These are phyloP conservation scores for Nasonia longicornis DNA, from an alignment of 1,140 invertebrate genomes.

Conservation along the genomic window DNA sequence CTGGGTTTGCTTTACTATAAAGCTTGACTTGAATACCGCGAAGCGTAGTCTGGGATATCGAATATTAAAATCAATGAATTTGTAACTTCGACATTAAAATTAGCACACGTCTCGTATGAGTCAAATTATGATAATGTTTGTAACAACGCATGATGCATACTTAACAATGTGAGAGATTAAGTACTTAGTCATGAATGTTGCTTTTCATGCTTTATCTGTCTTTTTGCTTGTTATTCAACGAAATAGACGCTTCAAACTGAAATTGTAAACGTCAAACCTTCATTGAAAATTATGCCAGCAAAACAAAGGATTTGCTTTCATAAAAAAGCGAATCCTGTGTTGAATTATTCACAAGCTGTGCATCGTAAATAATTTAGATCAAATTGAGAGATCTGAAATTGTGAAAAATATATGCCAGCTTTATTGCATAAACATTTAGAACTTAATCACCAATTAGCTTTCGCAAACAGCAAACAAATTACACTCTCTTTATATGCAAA, in stretches of 20 bases:
- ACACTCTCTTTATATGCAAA: not conserved
- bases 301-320: too few relatives aligned
- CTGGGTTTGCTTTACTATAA: too few relatives aligned
- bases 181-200: not conserved
- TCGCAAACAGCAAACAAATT: not conserved
- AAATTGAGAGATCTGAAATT: not conserved
- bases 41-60: too few relatives aligned
- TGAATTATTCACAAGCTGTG: not conserved
- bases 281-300: not conserved
- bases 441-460: not conserved
- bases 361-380: not conserved
- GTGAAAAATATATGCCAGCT: not conserved
- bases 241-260: not conserved
- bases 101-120: too few relatives aligned
- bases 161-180: not conserved
- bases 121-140: not conserved
- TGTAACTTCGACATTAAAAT: too few relatives aligned
- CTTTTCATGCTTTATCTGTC: not conserved
- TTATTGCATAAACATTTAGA: not conserved
- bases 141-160: not conserved
- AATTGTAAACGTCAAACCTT: not conserved
- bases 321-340: too few relatives aligned
- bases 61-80: too few relatives aligned
- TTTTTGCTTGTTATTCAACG: not conserved
- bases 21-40: too few relatives aligned